A percentile compares a stretch with the other conserved stretches of the same genome.
phyloP scores from a whole-genome alignment of 1,140 invertebrate genomes.

The Colletes gigas region DNA sequence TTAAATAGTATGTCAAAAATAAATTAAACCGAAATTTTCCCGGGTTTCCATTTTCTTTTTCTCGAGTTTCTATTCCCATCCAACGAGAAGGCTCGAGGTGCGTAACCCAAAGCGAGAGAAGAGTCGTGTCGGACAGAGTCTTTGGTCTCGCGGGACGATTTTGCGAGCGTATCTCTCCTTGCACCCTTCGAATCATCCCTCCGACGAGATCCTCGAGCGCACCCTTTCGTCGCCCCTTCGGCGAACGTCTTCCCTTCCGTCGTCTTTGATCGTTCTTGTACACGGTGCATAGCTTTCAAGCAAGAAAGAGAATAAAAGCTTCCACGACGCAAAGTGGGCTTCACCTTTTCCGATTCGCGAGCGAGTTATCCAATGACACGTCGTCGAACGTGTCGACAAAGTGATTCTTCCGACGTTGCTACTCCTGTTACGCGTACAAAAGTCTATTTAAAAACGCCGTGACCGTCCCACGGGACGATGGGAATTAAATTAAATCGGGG shows the following conservation, averaged over 20 bases:
- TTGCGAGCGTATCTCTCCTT: constrained; percentile 44
- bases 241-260: constrained; percentile 19
- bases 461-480: neutral
- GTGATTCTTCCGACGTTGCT: neutral
- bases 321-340: constrained; percentile 23
- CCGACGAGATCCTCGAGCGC: constrained; percentile 25
- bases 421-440: neutral
- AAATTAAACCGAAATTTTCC: too few relatives aligned
- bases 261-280: constrained; percentile 42
- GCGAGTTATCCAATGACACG: constrained; percentile 38
- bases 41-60: too few relatives aligned
- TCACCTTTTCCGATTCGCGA: constrained; percentile 11
- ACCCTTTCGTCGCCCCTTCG: constrained; percentile 24
- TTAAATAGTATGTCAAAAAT: too few relatives aligned
- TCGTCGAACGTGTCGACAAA: constrained; percentile 9
- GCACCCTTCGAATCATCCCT: constrained; percentile 24
- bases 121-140: constrained; percentile 19
- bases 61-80: too few relatives aligned
- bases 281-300: constrained; percentile 20
- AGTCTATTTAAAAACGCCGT: neutral
- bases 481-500: too few relatives aligned
- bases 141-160: constrained; percentile 51
- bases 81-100: constrained; percentile 15
- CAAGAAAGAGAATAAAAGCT: constrained; percentile 29
- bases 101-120: constrained; percentile 26